Conservation (phyloP, 2,113 vertebrate genomes). For the Urocitellus parryii region DNA sequence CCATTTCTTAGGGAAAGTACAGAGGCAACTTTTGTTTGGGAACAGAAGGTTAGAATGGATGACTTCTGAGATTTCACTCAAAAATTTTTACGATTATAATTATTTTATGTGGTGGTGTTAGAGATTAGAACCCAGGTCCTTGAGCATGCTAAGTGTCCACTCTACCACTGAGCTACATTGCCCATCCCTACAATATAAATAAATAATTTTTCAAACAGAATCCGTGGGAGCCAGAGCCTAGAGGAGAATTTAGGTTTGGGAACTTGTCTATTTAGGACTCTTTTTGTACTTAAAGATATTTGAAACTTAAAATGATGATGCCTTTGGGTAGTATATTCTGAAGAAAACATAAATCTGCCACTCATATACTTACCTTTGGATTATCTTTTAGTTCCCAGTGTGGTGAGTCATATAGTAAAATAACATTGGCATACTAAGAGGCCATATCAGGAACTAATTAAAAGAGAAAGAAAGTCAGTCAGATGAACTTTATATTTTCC, state of each 20-base stretch:
- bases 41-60: slow-evolving; percentile 7
- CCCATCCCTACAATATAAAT: background rate
- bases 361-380: slow-evolving; percentile 44
- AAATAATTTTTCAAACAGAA: slow-evolving; percentile 24
- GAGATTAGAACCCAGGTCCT: background rate
- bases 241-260: background rate
- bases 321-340: background rate
- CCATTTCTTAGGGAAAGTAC: slow-evolving; percentile 2
- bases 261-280: slow-evolving; percentile 10
- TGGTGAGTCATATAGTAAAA: slow-evolving; percentile 69
- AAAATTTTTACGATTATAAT: background rate
- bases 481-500: slow-evolving; percentile 65
- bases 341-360: slow-evolving; percentile 49
- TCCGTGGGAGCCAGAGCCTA: background rate
- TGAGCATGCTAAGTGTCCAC: background rate
- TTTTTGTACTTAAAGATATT: slow-evolving; percentile 47
- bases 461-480: slow-evolving; percentile 40
- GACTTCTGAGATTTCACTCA: background rate
- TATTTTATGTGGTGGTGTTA: background rate
- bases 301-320: slow-evolving; percentile 50
- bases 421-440: slow-evolving; percentile 49
- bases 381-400: slow-evolving; percentile 53
- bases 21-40: slow-evolving; percentile 14
- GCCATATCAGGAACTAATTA: slow-evolving; percentile 67
- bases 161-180: background rate